Evolutionary conservation across 2,888 invertebrate species (phyloP), one percentile per base, ranked within the genome.

Genomic region (Parnassius mnemosyne): DNA sequence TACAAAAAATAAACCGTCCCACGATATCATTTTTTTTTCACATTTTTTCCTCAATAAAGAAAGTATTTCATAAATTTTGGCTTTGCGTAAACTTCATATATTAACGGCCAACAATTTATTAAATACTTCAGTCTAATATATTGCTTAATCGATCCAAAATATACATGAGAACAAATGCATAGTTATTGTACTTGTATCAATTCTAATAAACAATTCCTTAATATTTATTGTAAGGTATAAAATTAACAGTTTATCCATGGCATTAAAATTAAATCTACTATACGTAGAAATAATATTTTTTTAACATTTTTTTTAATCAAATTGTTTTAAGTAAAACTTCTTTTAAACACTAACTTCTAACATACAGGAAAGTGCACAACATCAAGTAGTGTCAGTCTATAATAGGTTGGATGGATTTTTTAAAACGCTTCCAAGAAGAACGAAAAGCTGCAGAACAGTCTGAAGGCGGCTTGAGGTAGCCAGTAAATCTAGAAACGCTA

Each of bases 301-400:
- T 71, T 69, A 71, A 74, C 74, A 78, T 72, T 79, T 75, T n/a
- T 69, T 75, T 78, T 74, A 80, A 77, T 76, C 74, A 76, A 78
- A 81, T 78, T 75, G 74, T 80, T 76, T 56, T 53, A 53, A 50
- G 43, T 49, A 60, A 64, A 60, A 56, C 34, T 47, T 60, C 56
- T 53, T 59, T 64, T 60, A 60, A 64, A 79, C 71, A 74, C 88
- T 88, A 86, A 75, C 60, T 74, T 72, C 86, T 85, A 88, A 84
- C 77, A 72, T 88, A 86, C 84, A 81, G 82, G 83, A 78, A 81
- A 82, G 91, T 90, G 90, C 90, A 89, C 86, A 89, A 89, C 90
- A 87, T 89, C 79, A 74, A 87, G 77, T 82, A 77, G 91, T 89
- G 91, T 91, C 91, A 90, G 91, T 91, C 91, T 91, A 90, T 89